Base-by-base conservation (phyloP, 1,140 invertebrate genomes). In the Drosophila ohnishii region DNA sequence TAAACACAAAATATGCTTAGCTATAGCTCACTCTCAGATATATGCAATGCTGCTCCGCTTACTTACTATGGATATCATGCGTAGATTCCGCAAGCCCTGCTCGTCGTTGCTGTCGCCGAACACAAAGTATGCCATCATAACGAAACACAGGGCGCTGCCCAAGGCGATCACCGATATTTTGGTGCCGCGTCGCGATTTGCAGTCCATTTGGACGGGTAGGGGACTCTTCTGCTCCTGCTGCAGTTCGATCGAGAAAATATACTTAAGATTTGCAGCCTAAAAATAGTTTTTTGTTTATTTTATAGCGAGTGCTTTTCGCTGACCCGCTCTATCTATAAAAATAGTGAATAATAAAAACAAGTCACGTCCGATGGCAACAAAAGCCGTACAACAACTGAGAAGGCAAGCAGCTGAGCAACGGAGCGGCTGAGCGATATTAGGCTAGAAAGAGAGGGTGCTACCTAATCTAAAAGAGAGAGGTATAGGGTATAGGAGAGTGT, bases 81-180 rank as follows among this genome's bases (percentile, higher is more conserved):
- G 83, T 39, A 92, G 75, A 69, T 91, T 91, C 69, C 83, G 70
- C 34, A 91, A 57, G 40, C 86, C 90, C 61, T 90, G 81, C 51
- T 92, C 90, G 45, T 91, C 91, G 55, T 91, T 91, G 67, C 74
- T 91, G 48, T 92, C 91, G 5, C 91, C 90, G 55, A 92, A 92
- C 28, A 90, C 91, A 56, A 90, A 90, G 64, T 91, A 92, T 40
- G 91, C 90, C 80, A 91, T 87, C 86, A 92, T 90, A 5, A 92
- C 90, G n/a, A 87, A 76, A 28, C 78, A 90, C 10, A 92, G 57
- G 25, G 89, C 88, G 30, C 79, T 87, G 30, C 90, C 91, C 55
- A 92, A 56, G 30, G 90, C 56, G 34, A 91, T 90, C 25, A 92
- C 91, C 10, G 91, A 91, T 48, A 92, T 91, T 89, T 91, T 91